Percentiles rank a stretch among this genome's conserved stretches.
These are phyloP conservation scores for Oncorhynchus tshawytscha DNA, from an alignment of 2,113 vertebrate genomes.

Conservation along the genomic window DNA sequence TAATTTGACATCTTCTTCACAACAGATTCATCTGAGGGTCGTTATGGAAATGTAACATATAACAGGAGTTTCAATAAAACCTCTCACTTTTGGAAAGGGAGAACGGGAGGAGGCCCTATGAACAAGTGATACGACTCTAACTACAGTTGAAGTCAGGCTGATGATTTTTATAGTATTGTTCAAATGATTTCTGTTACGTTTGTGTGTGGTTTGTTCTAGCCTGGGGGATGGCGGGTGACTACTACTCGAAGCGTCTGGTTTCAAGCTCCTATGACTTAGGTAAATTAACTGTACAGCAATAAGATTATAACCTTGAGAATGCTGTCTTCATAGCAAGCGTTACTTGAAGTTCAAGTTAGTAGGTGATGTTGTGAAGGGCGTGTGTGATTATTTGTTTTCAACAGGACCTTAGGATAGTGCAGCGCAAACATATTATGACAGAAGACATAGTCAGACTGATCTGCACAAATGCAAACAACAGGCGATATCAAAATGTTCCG, in stretches of 20 bases:
- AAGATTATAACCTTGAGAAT: constrained; percentile 11
- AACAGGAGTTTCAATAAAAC: constrained; percentile 5
- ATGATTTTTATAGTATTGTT: background rate
- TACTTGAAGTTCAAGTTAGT: background rate
- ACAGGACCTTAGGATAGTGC: too few relatives aligned
- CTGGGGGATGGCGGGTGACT: background rate
- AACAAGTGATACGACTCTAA: too few relatives aligned
- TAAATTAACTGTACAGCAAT: constrained; percentile 23
- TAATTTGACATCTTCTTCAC: constrained; percentile 1
- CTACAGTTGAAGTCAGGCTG: background rate
- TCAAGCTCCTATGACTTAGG: constrained; percentile 4
- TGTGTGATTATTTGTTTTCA: background rate
- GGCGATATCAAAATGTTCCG: background rate
- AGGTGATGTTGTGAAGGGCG: background rate
- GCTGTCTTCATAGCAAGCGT: background rate
- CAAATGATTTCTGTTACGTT: constrained; percentile 15
- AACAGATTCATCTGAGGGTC: background rate
- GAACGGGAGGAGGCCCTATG: too few relatives aligned
- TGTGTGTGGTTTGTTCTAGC: constrained; percentile 28
- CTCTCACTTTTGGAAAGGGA: background rate
- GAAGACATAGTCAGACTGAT: too few relatives aligned
- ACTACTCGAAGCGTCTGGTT: background rate
- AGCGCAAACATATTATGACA: too few relatives aligned
- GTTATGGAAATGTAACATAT: background rate
- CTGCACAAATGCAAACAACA: too few relatives aligned